Evolutionary conservation across 1,140 invertebrate species (phyloP).

Genomic region (Atta cephalotes): DNA sequence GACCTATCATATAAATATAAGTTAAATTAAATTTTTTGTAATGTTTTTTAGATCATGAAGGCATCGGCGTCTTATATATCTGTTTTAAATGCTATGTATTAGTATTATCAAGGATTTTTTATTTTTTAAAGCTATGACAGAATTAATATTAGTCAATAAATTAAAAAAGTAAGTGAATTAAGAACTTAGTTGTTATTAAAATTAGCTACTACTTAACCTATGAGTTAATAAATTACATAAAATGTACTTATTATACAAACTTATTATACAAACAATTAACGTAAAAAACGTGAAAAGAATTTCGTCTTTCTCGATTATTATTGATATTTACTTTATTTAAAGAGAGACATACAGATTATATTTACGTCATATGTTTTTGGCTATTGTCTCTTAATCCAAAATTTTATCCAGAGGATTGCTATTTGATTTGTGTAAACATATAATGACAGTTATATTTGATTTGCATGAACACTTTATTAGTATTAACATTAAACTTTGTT

Average conservation of each 20-base stretch:
- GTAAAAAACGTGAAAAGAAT: background rate
- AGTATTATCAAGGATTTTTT: background rate
- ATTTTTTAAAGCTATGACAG: background rate
- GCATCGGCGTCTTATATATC: conserved; percentile 51
- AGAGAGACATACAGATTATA: background rate
- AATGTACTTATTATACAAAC: too few species aligned
- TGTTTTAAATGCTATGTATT: conserved; percentile 51
- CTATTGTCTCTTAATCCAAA: too few species aligned
- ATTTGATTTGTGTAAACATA: too few species aligned
- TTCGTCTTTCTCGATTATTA: too few species aligned
- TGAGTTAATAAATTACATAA: background rate
- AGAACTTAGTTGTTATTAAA: background rate
- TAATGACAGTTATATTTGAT: too few species aligned
- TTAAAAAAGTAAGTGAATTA: background rate
- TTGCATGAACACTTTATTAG: too few species aligned
- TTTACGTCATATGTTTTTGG: too few species aligned
- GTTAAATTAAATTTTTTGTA: background rate
- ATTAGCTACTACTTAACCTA: background rate
- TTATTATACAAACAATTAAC: background rate
- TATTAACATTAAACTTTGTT: too few species aligned
- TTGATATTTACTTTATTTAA: background rate
- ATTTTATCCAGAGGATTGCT: too few species aligned
- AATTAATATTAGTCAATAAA: background rate
- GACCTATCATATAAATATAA: too few species aligned
- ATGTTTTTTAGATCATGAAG: conserved; percentile 31